Evolutionary conservation across 1,140 invertebrate genomes (phyloP), one percentile per base, ranked within the genome.

Genomic region (Nasonia vitripennis): DNA sequence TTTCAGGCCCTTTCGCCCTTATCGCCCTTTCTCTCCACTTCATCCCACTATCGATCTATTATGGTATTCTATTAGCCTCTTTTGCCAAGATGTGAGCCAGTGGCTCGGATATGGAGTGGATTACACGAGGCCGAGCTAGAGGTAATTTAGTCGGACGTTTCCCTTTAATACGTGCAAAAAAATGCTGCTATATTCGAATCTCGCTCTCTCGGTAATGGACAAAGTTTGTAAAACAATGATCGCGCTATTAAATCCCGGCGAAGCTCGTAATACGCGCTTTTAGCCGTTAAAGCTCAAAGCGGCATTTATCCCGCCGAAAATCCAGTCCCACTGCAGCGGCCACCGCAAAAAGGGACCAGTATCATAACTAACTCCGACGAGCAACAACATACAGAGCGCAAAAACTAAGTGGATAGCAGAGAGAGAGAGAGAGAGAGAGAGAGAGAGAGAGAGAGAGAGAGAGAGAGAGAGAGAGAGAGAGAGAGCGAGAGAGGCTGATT

Each of bases 21-120:
- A 51, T 55, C 70, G n/a, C 73, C 71, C 70, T 41, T 62, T 45
- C 48, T 55, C 73, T 70, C 67, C 7, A 9, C 37, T 77, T 11
- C 55, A 55, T 23, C 70, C 77, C 31, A 11, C 27, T 80, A 79
- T 85, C 83, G 68, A 74, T 84, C 41, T 78, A 83, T 78, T 83
- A 78, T 48, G 34, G 23, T 7, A 68, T 78, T 71, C 45, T 55
- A 73, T 71, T 84, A 84, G 83, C 62, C 75, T 41, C 14, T 48
- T 45, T 45, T 45, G 20, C n/a, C 4, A n/a, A 73, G 68, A 51
- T 10, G 78, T 37, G 14, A 67, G 20, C 41, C 31, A 51, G 23
- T 34, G 10, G 48, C 23, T 23, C 10, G 23, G 41, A 7, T 6
- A n/a, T 45, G 11, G 37, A 79, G 6, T 51, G 48, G 48, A 51